A percentile compares a stretch with the other conserved stretches of the same genome.
Evolutionary conservation across 2,888 invertebrate genomes (phyloP).

Genomic region (Eupelmus urozonus): DNA sequence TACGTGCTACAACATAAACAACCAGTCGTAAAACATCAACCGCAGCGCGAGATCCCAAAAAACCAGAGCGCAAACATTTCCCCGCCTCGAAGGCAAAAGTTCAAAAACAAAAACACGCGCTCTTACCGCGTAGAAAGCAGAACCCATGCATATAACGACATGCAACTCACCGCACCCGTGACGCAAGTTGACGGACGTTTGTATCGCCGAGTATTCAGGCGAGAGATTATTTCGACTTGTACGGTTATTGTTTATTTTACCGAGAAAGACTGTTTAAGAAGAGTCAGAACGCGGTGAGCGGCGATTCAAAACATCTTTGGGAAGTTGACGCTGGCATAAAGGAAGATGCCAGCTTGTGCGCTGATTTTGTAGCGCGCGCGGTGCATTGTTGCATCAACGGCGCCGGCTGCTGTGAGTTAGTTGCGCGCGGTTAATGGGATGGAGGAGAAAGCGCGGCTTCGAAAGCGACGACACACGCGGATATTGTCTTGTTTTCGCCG

Average conservation of each 20-base stretch:
- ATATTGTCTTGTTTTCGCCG: conserved; percentile 56
- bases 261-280: conserved; percentile 4
- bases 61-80: no score
- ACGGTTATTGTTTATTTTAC: conserved; percentile 27
- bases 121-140: no score
- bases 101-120: no score
- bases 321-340: background rate
- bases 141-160: no score
- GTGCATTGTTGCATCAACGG: conserved; percentile 62
- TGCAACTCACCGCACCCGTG: no score
- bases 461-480: conserved; percentile 59
- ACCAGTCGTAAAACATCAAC: no score
- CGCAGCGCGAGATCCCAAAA: no score
- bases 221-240: background rate
- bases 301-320: no score
- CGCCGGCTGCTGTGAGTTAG: conserved; percentile 61
- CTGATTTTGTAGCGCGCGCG: background rate
- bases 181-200: background rate
- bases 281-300: no score
- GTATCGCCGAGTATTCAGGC: background rate
- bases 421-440: conserved; percentile 68
- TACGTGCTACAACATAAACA: no score
- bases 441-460: conserved; percentile 69
- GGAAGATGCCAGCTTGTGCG: conserved; percentile 6
- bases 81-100: no score